Evolutionary conservation across 1,140 invertebrate species (phyloP).

Genomic region (Cotesia typhae): DNA sequence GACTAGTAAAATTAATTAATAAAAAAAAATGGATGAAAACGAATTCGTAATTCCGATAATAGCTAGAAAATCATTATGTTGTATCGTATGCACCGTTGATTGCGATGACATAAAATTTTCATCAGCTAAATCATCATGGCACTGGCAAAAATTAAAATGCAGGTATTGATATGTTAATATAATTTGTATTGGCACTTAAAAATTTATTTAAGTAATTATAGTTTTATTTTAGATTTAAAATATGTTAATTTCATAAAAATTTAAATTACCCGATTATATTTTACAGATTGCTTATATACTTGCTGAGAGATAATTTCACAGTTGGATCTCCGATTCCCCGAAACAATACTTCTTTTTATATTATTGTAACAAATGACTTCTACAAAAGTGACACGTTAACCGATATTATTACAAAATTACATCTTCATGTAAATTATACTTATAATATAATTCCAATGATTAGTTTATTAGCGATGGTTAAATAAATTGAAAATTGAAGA

Average conservation of each 20-base stretch:
- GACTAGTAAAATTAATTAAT: no score
- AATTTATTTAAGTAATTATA: no score
- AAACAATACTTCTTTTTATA: background rate
- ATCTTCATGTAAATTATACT: background rate
- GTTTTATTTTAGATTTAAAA: no score
- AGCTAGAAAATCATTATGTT: background rate
- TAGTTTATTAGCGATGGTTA: no score
- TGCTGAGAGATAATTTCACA: background rate
- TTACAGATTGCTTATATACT: background rate
- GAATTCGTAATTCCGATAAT: no score
- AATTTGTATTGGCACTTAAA: background rate
- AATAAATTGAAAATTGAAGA: background rate
- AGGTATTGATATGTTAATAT: background rate
- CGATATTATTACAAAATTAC: background rate
- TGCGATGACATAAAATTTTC: background rate
- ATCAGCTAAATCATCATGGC: slow-evolving; percentile 2
- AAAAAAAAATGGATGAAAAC: no score
- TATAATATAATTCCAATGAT: no score
- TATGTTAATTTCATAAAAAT: no score
- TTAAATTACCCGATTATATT: background rate
- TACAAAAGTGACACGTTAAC: background rate
- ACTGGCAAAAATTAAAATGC: slow-evolving; percentile 4
- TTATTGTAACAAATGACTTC: slow-evolving; percentile 2
- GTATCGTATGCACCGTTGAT: background rate
- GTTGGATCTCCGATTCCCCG: background rate